Evolutionary conservation across 2,113 vertebrate genomes (phyloP), one percentile per base, ranked within the genome.

Genomic region (Vimba vimba): DNA sequence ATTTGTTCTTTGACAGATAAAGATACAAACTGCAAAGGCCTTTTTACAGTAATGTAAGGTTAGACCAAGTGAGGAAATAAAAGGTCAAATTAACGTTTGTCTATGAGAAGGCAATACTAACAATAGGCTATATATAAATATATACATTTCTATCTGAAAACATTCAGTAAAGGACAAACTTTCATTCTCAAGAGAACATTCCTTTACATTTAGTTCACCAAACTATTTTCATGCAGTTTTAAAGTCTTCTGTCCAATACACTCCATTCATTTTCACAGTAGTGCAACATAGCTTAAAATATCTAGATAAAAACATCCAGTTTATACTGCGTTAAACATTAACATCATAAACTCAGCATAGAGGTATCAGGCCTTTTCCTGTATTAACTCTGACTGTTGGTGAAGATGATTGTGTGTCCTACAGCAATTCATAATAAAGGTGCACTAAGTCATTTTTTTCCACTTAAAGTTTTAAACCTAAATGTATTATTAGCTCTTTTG

Each of bases 211-310:
- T 50, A 85, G 0, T 69, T 79, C 45, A 69, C 12, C 47, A 30
- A 79, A 79, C 69, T 21, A 82, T n/a, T 27, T 69, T 12, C 78
- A 76, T 82, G 36, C 78, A 85, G 2, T 10, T 52, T 64, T 52
- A 17, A 36, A 50, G 47, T 36, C 75, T 64, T 27, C 27, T 19
- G n/a, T 25, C 52, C 27, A 71, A 62, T 13, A 62, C 21, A 27
- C 23, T 64, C 36, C 21, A 68, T 30, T 82, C 9, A 60, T 60
- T 45, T 57, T 74, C 66, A 60, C 78, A 85, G 71, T 47, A 79
- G 73, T 21, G 52, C 62, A 79, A 69, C 74, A 69, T 36, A 36
- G 36, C 69, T 82, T 45, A 77, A 25, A 50, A 47, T 47, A 17
- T 47, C 19, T 30, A 27, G 55, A 57, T 57, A 57, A 57, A 57